Evolutionary conservation across 1,140 invertebrate genomes (phyloP).

Genomic region (Drosophila sp.): DNA sequence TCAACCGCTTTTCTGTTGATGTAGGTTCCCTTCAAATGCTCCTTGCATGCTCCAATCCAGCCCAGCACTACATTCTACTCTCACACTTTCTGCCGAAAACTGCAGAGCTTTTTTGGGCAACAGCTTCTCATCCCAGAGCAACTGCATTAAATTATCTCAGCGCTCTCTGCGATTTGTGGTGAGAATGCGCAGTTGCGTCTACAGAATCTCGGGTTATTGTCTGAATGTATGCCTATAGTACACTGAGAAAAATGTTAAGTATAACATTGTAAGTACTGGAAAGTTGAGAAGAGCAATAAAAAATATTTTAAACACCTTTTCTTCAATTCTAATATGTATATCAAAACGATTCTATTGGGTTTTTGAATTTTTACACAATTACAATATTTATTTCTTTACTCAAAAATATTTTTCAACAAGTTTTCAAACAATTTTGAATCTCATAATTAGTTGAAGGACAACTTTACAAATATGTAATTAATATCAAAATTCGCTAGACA

Average conservation of each 20-base stretch:
- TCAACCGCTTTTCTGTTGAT: conserved; percentile 51
- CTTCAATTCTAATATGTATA: no score
- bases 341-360: no score
- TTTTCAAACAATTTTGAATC: no score
- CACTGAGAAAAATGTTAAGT: conserved; percentile 9
- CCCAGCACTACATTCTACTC: conserved; percentile 24
- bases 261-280: neutral
- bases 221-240: neutral
- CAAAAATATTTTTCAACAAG: no score
- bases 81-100: neutral
- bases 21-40: conserved; percentile 31
- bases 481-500: no score
- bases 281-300: no score
- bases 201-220: neutral
- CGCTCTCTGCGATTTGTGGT: conserved; percentile 31
- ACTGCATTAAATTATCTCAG: conserved; percentile 7
- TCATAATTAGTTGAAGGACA: no score
- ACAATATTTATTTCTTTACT: no score
- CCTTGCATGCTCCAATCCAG: conserved; percentile 17
- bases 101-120: conserved; percentile 52
- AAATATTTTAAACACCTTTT: no score
- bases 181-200: conserved; percentile 35
- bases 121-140: conserved; percentile 13
- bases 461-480: no score
- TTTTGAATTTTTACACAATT: no score